A percentile compares a stretch with the other conserved stretches of the same genome.
These are phyloP conservation scores for Gorsachius goisagi DNA, from an alignment of 2,113 vertebrate genomes.

Conservation along the genomic window DNA sequence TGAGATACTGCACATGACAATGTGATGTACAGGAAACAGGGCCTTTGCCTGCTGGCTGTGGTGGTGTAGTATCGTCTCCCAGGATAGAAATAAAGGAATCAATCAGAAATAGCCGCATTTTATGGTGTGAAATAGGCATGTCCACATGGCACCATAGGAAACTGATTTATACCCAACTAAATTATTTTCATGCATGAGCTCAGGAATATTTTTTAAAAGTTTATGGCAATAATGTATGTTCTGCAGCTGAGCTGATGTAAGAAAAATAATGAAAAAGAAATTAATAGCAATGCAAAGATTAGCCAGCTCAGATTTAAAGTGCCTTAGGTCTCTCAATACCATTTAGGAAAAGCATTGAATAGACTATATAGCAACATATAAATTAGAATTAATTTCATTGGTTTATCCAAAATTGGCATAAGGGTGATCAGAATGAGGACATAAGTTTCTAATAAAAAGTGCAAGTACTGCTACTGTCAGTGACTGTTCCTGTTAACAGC, in stretches of 20 bases:
- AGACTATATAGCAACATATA: neutral
- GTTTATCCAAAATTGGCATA: neutral
- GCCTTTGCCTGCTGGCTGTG: neutral
- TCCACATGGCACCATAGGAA: neutral
- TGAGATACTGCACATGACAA: rapidly evolving
- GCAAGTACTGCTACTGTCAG: neutral
- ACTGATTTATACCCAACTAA: neutral
- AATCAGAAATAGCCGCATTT: neutral
- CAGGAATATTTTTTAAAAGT: neutral
- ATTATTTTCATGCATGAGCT: neutral
- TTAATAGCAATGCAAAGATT: neutral
- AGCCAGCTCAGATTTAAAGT: neutral
- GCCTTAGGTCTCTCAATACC: neutral
- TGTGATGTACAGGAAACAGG: rapidly evolving
- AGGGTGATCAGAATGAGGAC: neutral
- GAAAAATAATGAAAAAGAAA: neutral
- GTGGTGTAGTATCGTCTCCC: neutral
- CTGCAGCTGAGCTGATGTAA: neutral
- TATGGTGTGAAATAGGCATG: neutral
- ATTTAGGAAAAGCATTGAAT: neutral
- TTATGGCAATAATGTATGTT: neutral
- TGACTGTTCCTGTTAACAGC: neutral
- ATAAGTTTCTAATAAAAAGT: neutral
- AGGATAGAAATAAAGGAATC: neutral
- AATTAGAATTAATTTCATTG: neutral